Conservation (phyloP, 2,888 invertebrate genomes). For the Agrenia bidenticulata region DNA sequence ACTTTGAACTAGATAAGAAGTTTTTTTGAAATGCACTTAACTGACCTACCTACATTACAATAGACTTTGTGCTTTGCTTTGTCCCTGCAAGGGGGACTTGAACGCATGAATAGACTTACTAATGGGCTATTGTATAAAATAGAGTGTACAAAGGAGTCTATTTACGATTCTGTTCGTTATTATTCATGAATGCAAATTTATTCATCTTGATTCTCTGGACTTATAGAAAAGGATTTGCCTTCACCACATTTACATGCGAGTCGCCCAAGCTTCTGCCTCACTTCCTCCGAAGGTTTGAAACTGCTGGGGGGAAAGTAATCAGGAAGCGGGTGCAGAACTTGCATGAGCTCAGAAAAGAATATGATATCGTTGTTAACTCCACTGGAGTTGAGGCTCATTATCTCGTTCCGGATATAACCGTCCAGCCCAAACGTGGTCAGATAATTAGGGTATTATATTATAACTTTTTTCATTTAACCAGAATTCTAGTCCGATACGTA, state of each 20-base stretch:
- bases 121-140: no score
- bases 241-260: slow-evolving; percentile 69
- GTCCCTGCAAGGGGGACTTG: no score
- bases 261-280: slow-evolving; percentile 67
- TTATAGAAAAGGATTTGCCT: slow-evolving; percentile 61
- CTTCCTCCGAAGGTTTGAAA: slow-evolving; percentile 65
- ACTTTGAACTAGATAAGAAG: no score
- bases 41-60: no score
- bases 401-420: slow-evolving; percentile 64
- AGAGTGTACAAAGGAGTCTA: no score
- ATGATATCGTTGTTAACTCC: slow-evolving; percentile 77
- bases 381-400: slow-evolving; percentile 68
- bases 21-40: no score
- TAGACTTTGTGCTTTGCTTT: no score
- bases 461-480: no score
- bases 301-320: slow-evolving; percentile 63
- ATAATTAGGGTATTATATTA: slow-evolving; percentile 68
- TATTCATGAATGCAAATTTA: background rate
- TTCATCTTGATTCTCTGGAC: background rate
- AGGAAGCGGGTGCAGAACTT: slow-evolving; percentile 61
- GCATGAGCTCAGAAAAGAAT: slow-evolving; percentile 60
- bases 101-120: no score
- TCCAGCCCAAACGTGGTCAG: slow-evolving; percentile 73
- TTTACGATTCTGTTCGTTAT: no score
- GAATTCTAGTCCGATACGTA: no score